Evolutionary conservation across 2,113 vertebrate genomes (phyloP), one percentile per base, ranked within the genome.

Genomic region (Scatophagus argus): DNA sequence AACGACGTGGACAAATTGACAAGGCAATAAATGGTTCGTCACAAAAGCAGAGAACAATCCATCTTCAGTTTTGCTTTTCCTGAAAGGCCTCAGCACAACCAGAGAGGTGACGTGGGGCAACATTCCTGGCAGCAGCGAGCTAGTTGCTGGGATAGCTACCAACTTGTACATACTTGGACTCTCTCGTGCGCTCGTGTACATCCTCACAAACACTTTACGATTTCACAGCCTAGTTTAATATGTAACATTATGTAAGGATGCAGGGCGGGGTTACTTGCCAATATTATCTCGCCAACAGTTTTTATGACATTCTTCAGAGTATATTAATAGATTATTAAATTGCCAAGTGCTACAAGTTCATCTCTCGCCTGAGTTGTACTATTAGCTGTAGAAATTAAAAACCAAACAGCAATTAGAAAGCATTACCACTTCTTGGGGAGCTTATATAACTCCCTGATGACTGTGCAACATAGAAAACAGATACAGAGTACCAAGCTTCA

Each of bases 111-210:
- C 64, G 17, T 11, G 9, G 74, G 60, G 69, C 74, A 69, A 74
- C 89, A 92, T 93, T 93, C 88, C 79, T 83, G 59, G 36, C 61
- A 44, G 74, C 62, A 59, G 65, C 7, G 11, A 74, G 81, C 49
- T 43, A 21, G 91, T 93, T 89, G 86, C 88, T 58, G 38, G 68
- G 91, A 79, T 67, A 82, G 12, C 41, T 25, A 59, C 32, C 23
- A 41, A 38, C 71, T 61, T 64, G 73, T 21, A 46, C 61, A 49
- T 17, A 74, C 5, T 1, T 19, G 21, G 10, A 25, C 56, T 41
- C 72, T 55, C 58, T 62, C 63, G 43, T 62, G 84, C 38, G 34
- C 60, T 36, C 60, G 32, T n/a, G 23, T 8, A 54, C 32, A 69
- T 52, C 46, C 12, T 36, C 63, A 54, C 44, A 54, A 17, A 58